A percentile compares a stretch with the other conserved stretches of the same genome.
phyloP scores from a whole-genome alignment of 2,888 invertebrate species.

The Drosophila mercatorum region DNA sequence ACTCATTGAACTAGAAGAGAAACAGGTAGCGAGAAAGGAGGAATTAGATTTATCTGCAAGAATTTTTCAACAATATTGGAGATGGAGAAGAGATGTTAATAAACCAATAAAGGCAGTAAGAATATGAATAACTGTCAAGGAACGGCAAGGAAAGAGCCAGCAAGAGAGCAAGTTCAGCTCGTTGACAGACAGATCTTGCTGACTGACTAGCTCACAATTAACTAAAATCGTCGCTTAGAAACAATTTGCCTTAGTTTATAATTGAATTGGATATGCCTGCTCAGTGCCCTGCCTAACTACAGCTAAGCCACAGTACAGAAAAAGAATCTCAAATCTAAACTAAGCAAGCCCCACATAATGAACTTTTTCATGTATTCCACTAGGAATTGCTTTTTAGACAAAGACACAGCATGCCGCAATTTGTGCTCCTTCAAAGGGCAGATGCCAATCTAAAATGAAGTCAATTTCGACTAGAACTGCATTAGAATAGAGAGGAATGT shows the following conservation, averaged over 20 bases:
- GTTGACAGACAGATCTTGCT: neutral
- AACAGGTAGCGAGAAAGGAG: too few species aligned
- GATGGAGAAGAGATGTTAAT: too few species aligned
- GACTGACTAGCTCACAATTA: neutral
- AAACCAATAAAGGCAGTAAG: too few species aligned
- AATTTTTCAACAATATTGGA: too few species aligned
- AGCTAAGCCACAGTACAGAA: neutral
- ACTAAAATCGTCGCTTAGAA: neutral
- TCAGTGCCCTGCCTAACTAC: neutral
- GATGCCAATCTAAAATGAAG: slow-evolving; percentile 75
- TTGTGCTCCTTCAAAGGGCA: slow-evolving; percentile 21
- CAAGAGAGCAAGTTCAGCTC: neutral
- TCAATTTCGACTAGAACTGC: slow-evolving; percentile 43
- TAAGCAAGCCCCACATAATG: neutral
- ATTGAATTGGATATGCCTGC: neutral
- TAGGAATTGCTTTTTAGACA: slow-evolving; percentile 19
- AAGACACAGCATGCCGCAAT: slow-evolving; percentile 24
- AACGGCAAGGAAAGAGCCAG: neutral
- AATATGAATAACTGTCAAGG: too few species aligned
- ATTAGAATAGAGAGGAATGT: slow-evolving; percentile 3
- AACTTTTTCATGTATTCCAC: slow-evolving; percentile 1
- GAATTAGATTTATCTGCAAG: too few species aligned
- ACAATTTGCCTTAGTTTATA: too few species aligned
- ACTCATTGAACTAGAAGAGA: neutral
- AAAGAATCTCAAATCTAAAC: neutral